phyloP scores from a whole-genome alignment of 2,888 invertebrate species.

The Dicyrtomina minuta region DNA sequence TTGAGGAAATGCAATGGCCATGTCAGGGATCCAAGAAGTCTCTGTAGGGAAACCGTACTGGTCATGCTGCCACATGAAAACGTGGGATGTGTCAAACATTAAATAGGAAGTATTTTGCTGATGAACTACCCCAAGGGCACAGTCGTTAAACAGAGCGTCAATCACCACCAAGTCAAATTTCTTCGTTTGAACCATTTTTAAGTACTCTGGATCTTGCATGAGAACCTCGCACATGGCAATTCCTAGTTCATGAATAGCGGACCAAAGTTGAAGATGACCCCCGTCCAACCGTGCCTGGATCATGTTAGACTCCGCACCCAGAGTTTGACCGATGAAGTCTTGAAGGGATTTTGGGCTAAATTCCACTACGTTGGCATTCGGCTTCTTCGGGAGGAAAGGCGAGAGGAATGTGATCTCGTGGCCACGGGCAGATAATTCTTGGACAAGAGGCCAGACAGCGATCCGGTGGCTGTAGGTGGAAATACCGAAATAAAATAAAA shows the following conservation, averaged over 20 bases:
- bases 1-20: not conserved
- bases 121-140: conserved; percentile 31
- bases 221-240: conserved; percentile 7
- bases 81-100: conserved; percentile 27
- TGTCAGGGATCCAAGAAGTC: conserved; percentile 37
- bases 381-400: conserved; percentile 32
- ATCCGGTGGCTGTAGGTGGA: conserved; percentile 48
- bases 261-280: conserved; percentile 4
- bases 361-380: conserved; percentile 37
- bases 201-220: conserved; percentile 14
- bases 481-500: conserved; percentile 44
- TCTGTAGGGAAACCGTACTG: conserved; percentile 32
- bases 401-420: conserved; percentile 47
- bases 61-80: conserved; percentile 32
- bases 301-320: conserved; percentile 5
- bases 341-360: conserved; percentile 17
- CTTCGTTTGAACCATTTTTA: not conserved
- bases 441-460: conserved; percentile 46
- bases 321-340: not conserved
- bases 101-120: conserved; percentile 32
- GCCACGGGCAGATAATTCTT: conserved; percentile 37
- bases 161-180: conserved; percentile 38
- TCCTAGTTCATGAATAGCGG: conserved; percentile 6
- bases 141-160: conserved; percentile 37
- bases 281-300: conserved; percentile 1